These are phyloP conservation scores for Tinamus major DNA, from an alignment of 2,797 vertebrate species.

Conservation along the genomic window DNA sequence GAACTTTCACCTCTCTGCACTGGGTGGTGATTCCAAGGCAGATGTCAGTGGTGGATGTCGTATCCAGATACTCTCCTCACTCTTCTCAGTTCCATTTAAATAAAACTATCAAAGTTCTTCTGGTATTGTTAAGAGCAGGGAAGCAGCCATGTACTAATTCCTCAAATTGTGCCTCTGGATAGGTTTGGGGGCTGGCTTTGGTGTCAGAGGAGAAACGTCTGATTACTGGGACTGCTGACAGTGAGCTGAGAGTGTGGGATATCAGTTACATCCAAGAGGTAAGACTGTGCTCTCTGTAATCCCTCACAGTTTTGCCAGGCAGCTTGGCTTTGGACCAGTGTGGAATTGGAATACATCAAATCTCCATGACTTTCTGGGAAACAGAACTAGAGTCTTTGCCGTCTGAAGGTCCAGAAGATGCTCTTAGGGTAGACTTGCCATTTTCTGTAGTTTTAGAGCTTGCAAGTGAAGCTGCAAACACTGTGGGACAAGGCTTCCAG, in stretches of 20 bases:
- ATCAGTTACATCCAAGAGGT: conserved; percentile 89
- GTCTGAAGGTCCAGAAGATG: background rate
- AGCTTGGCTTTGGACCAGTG: background rate
- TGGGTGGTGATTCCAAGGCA: background rate
- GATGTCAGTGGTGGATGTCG: background rate
- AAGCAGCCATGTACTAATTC: background rate
- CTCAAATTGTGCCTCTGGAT: background rate
- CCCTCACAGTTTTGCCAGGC: background rate
- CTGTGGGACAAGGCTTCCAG: background rate
- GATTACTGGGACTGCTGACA: conserved; percentile 93
- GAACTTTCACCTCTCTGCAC: background rate
- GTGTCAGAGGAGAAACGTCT: conserved; percentile 87
- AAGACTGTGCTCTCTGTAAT: conserved; percentile 41
- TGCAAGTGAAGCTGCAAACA: background rate
- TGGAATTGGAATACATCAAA: background rate
- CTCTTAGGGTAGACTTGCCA: background rate
- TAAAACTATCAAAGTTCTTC: background rate
- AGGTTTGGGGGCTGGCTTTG: conserved; percentile 94
- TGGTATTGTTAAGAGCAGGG: background rate
- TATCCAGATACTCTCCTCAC: background rate
- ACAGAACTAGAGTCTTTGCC: background rate
- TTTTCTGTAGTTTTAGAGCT: background rate
- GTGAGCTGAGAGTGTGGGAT: conserved; percentile 94
- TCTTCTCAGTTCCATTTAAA: background rate
- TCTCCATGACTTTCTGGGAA: background rate